Evolutionary conservation across 2,888 invertebrate species (phyloP).

Genomic region (Nomada lathburiana): DNA sequence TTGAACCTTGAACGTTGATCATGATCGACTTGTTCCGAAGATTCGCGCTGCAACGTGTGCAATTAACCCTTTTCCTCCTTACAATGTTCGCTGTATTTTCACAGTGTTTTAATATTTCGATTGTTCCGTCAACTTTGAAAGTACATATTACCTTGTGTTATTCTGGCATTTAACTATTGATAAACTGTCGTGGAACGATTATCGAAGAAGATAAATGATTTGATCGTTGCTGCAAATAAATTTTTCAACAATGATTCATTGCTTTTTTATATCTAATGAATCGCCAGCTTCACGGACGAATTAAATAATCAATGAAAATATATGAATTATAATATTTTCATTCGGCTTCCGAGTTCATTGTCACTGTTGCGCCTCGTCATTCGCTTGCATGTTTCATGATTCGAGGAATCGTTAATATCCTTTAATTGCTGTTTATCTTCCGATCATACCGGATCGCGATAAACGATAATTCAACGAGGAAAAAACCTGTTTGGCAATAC

Average conservation of each 20-base stretch:
- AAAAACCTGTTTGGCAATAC: conserved; percentile 16
- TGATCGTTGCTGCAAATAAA: background rate
- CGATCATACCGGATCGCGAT: background rate
- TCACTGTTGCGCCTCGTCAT: no score
- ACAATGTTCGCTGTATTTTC: no score
- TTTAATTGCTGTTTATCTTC: background rate
- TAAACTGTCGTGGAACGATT: background rate
- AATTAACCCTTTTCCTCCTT: background rate
- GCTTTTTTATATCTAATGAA: no score
- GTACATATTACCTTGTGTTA: background rate
- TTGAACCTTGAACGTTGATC: conserved; percentile 49
- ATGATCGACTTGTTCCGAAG: conserved; percentile 29
- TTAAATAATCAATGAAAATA: background rate
- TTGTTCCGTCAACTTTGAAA: no score
- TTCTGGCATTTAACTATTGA: background rate
- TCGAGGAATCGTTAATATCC: background rate
- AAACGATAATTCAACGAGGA: conserved; percentile 3
- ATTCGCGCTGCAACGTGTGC: conserved; percentile 16
- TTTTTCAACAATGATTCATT: no score
- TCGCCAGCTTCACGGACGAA: no score
- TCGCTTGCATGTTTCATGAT: background rate
- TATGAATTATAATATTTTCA: background rate
- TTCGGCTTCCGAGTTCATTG: background rate
- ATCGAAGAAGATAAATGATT: background rate
- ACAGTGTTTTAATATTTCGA: no score